Conservation (phyloP, 2,797 vertebrate species). For the Chelmon rostratus region DNA sequence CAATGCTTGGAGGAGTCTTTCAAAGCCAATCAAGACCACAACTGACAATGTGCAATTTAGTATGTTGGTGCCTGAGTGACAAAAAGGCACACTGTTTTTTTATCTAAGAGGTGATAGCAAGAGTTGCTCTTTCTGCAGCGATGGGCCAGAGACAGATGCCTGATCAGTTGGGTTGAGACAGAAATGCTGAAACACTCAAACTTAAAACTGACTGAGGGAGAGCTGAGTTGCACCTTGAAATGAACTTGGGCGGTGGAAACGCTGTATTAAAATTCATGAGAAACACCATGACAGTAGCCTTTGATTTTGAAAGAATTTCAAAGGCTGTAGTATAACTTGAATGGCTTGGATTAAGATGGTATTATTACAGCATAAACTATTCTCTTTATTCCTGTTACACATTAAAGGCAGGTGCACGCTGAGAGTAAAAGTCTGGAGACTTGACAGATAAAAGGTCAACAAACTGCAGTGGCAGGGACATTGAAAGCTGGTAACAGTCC, state of each 20-base stretch:
- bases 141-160: neutral
- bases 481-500: neutral
- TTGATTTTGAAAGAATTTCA: conserved; percentile 4
- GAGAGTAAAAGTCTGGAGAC: neutral
- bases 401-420: neutral
- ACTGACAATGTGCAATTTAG: neutral
- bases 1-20: neutral
- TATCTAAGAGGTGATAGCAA: neutral
- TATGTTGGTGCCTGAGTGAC: neutral
- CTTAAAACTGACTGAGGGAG: conserved; percentile 3
- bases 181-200: conserved; percentile 8
- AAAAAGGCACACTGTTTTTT: neutral
- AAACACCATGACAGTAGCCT: neutral
- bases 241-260: conserved; percentile 10
- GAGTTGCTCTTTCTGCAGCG: neutral
- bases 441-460: conserved; percentile 18
- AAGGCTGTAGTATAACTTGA: neutral
- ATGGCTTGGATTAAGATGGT: neutral
- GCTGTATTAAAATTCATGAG: conserved; percentile 34
- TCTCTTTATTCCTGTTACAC: neutral
- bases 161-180: conserved; percentile 12
- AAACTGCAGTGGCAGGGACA: neutral
- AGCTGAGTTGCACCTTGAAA: conserved; percentile 18
- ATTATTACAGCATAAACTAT: neutral
- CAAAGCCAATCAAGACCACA: neutral